Evolutionary conservation across 2,888 invertebrate genomes (phyloP).

Genomic region (Incurvaria masculella): DNA sequence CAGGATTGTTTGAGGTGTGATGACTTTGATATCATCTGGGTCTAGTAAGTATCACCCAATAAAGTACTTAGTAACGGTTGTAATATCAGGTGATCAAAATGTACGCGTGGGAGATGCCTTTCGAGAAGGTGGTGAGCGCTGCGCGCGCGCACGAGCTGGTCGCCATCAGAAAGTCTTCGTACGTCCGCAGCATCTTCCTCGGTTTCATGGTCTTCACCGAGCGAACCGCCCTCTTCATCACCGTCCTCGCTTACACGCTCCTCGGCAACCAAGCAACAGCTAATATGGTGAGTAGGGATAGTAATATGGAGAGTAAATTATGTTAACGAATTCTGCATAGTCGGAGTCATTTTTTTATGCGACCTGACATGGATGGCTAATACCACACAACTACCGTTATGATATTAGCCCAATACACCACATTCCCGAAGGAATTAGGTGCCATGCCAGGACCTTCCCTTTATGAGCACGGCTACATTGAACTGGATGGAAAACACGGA

Average conservation of each 20-base stretch:
- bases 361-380: no score
- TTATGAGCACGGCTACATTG: no score
- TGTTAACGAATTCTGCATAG: no score
- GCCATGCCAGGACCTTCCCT: no score
- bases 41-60: no score
- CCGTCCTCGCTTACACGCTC: conserved; percentile 67
- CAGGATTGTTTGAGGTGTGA: no score
- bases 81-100: conserved; percentile 94
- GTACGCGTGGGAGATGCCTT: conserved; percentile 95
- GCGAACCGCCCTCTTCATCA: conserved; percentile 72
- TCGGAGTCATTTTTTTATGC: no score
- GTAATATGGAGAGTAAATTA: neutral
- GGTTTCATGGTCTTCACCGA: conserved; percentile 80
- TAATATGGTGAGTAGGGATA: conserved; percentile 56
- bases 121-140: conserved; percentile 70
- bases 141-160: conserved; percentile 60
- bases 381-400: no score
- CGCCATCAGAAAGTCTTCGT: conserved; percentile 60
- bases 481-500: no score
- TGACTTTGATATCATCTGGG: no score
- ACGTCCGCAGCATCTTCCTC: conserved; percentile 64
- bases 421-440: no score
- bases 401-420: no score
- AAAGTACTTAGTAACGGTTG: conserved; percentile 23
- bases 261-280: conserved; percentile 66